phyloP scores from a whole-genome alignment of 2,797 vertebrate genomes.

The Halcyon badia region DNA sequence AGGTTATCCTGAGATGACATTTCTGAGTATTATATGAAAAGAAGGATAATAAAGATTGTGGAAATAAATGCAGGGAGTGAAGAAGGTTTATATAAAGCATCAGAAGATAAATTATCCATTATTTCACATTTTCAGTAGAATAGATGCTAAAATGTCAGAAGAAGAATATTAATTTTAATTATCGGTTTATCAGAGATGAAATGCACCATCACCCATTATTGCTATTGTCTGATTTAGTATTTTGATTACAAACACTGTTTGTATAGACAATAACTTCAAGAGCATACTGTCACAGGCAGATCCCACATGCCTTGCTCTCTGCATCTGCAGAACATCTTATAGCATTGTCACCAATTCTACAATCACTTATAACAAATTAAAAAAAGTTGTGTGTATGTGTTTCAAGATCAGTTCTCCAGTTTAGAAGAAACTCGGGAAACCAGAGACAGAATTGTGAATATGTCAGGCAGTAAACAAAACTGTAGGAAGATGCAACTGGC shows the following conservation, averaged over 20 bases:
- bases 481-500: not conserved
- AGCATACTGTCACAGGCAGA: not conserved
- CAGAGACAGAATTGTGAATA: not conserved
- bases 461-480: not conserved
- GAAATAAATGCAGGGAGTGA: conserved; percentile 29
- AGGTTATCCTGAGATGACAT: conserved; percentile 52
- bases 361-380: conserved; percentile 26
- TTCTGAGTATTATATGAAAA: conserved; percentile 52
- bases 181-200: not conserved
- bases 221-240: not conserved
- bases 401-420: conserved; percentile 13
- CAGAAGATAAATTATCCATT: not conserved
- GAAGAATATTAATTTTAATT: not conserved
- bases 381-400: not conserved
- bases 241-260: conserved; percentile 13
- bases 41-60: not conserved
- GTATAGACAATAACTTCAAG: not conserved
- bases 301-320: conserved; percentile 27
- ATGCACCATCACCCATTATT: not conserved
- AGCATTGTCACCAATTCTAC: not conserved
- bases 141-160: conserved; percentile 29
- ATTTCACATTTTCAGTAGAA: conserved; percentile 22
- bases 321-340: conserved; percentile 11
- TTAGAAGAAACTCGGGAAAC: not conserved
- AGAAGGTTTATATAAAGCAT: not conserved